Evolutionary conservation across 2,888 invertebrate genomes (phyloP).

Genomic region (Acleris sparsana): DNA sequence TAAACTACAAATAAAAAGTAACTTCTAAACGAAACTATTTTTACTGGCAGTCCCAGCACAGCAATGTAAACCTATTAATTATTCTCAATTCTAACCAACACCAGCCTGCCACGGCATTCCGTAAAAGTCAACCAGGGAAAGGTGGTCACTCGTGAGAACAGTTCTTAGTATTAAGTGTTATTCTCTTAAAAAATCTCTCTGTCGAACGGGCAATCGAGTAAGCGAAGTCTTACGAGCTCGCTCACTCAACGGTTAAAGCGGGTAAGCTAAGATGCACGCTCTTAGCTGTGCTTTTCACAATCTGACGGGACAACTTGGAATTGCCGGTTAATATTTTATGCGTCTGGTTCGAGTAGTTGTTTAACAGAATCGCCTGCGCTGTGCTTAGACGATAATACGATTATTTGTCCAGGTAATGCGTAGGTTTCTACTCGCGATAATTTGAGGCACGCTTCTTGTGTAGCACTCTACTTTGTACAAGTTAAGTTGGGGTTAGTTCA

Average conservation of each 20-base stretch:
- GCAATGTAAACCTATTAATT: constrained; percentile 20
- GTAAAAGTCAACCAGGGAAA: constrained; percentile 47
- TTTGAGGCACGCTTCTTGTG: background rate
- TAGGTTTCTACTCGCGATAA: constrained; percentile 10
- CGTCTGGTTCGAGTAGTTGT: background rate
- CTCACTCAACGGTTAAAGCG: too few relatives aligned
- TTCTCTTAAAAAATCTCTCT: too few relatives aligned
- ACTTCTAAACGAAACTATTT: background rate
- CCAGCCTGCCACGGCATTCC: constrained; percentile 49
- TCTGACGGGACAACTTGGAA: too few relatives aligned
- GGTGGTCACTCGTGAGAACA: constrained; percentile 53
- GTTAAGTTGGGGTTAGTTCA: background rate
- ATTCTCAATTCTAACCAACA: constrained; percentile 16
- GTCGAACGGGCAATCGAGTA: too few relatives aligned
- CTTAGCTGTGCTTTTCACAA: too few relatives aligned
- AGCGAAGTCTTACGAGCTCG: too few relatives aligned
- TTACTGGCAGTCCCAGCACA: background rate
- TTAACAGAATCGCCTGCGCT: constrained; percentile 11
- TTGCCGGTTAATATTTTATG: too few relatives aligned
- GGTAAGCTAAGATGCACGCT: too few relatives aligned
- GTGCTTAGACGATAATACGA: constrained; percentile 8
- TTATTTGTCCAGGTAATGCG: constrained; percentile 8
- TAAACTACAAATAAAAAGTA: background rate
- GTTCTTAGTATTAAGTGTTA: constrained; percentile 50
- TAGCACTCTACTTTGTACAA: background rate